These are phyloP conservation scores for Eleutherodactylus coqui DNA, from an alignment of 2,797 vertebrate genomes.

Conservation along the genomic window DNA sequence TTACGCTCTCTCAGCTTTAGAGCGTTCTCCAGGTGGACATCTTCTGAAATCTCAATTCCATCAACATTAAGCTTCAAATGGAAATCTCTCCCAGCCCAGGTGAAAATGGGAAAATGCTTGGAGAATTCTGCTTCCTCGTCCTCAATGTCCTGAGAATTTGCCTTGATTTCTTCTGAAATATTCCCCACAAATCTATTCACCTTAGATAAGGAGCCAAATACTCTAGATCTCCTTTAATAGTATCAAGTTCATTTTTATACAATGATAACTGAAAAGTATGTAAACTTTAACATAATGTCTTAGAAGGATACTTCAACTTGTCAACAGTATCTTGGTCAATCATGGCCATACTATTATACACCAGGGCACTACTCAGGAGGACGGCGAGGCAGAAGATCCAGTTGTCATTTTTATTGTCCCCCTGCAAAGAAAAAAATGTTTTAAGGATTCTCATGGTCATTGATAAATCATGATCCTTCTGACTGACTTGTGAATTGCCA, in stretches of 20 bases:
- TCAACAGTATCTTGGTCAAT: constrained; percentile 70
- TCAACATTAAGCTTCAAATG: constrained; percentile 67
- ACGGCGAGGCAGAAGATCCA: constrained; percentile 71
- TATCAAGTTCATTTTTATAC: too few relatives aligned
- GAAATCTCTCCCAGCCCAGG: constrained; percentile 79
- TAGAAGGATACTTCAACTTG: constrained; percentile 71
- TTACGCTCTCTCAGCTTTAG: constrained; percentile 65
- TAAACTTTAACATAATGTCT: not conserved
- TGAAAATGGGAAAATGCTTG: constrained; percentile 76
- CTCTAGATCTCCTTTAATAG: too few relatives aligned
- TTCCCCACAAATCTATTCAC: constrained; percentile 73
- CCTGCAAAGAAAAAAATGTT: constrained; percentile 63
- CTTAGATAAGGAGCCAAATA: constrained; percentile 54
- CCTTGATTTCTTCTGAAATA: constrained; percentile 71
- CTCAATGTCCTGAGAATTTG: constrained; percentile 58
- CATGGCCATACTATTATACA: constrained; percentile 71
- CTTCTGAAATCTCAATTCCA: constrained; percentile 63
- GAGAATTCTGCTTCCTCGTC: constrained; percentile 68
- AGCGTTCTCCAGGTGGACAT: constrained; percentile 74
- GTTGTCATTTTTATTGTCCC: constrained; percentile 69
- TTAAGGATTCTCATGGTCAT: too few relatives aligned
- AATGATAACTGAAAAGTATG: not conserved
- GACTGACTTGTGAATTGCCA: not conserved
- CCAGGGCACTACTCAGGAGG: constrained; percentile 70
- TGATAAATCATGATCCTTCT: too few relatives aligned